These are phyloP conservation scores for Thamnophis elegans DNA, from an alignment of 2,797 vertebrate genomes.

Conservation along the genomic window DNA sequence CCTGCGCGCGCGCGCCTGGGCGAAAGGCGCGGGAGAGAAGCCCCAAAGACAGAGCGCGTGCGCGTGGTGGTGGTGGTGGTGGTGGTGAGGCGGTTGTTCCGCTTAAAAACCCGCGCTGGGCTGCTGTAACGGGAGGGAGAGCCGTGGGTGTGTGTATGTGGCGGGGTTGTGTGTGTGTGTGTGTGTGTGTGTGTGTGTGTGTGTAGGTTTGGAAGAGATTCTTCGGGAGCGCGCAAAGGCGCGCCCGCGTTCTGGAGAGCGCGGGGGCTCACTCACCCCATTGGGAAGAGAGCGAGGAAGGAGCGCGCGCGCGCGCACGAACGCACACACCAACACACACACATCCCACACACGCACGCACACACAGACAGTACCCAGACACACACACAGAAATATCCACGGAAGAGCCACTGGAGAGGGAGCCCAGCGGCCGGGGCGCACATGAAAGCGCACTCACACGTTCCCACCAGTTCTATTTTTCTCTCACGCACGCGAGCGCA, in stretches of 20 bases:
- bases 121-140: background rate
- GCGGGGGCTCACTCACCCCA: background rate
- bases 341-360: background rate
- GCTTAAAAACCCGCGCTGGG: background rate
- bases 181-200: background rate
- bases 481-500: background rate
- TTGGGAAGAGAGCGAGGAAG: background rate
- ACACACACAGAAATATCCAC: too few relatives aligned
- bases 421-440: background rate
- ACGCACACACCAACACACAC: background rate
- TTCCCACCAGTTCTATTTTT: too few relatives aligned
- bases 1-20: background rate
- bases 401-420: background rate
- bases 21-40: background rate
- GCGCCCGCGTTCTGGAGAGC: background rate
- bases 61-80: too few relatives aligned
- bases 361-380: background rate
- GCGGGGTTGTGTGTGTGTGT: too few relatives aligned
- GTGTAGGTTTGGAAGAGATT: background rate
- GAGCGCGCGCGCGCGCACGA: background rate
- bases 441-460: background rate
- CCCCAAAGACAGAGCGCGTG: fast-evolving
- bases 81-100: background rate
- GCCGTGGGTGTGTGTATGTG: background rate
- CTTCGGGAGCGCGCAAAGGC: background rate